Percentiles rank a stretch among this genome's conserved stretches.
Conservation (phyloP, 2,113 vertebrate species). For the Platichthys stellatus region DNA sequence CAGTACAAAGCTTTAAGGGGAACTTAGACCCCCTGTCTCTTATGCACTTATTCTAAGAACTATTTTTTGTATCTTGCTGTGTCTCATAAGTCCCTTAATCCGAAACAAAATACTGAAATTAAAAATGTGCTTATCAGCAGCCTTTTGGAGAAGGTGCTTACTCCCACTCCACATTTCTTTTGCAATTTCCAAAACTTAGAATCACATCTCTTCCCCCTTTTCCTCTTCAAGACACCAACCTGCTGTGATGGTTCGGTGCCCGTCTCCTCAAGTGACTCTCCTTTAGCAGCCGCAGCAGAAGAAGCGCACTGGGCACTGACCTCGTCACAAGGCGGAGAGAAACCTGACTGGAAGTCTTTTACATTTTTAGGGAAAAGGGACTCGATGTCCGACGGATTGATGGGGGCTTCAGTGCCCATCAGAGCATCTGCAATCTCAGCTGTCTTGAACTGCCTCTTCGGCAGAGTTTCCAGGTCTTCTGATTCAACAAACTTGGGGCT, state of each 20-base stretch:
- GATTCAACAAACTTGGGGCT: conserved; percentile 72
- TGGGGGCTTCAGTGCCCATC: conserved; percentile 78
- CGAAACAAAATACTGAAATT: neutral
- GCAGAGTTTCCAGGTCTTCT: conserved; percentile 50
- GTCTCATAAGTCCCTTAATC: neutral
- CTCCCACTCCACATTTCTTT: too few species aligned
- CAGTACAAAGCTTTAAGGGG: neutral
- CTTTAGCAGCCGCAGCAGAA: conserved; percentile 28
- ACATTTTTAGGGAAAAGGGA: conserved; percentile 85
- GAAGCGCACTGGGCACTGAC: conserved; percentile 52
- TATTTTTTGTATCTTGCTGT: too few species aligned
- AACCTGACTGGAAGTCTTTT: conserved; percentile 67
- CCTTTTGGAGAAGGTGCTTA: too few species aligned
- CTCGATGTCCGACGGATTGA: conserved; percentile 77
- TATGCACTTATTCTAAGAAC: too few species aligned
- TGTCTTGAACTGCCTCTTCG: conserved; percentile 80
- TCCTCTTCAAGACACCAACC: conserved; percentile 18
- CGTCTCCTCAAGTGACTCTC: conserved; percentile 24
- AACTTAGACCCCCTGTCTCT: too few species aligned
- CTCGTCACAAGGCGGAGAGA: conserved; percentile 71
- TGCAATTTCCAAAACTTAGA: too few species aligned
- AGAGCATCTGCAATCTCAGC: conserved; percentile 87
- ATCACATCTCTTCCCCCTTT: neutral
- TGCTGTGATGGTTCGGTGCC: conserved; percentile 56
- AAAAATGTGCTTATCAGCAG: too few species aligned